These are phyloP conservation scores for Stictonetta naevosa DNA, from an alignment of 2,113 vertebrate genomes.

Conservation along the genomic window DNA sequence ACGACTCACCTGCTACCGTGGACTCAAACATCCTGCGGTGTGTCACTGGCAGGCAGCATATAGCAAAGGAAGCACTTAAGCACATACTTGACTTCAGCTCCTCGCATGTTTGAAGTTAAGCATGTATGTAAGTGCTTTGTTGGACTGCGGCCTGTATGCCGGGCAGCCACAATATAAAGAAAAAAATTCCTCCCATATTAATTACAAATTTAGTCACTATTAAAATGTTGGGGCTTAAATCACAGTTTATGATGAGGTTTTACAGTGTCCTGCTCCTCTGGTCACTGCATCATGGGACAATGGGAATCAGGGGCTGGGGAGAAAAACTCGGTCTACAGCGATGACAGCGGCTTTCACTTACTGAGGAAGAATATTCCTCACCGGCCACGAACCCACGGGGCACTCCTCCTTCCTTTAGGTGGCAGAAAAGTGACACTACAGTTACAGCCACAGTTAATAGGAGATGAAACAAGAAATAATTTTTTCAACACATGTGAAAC, in stretches of 20 bases:
- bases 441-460: neutral
- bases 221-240: neutral
- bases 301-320: rapidly evolving
- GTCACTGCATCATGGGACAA: neutral
- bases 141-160: constrained; percentile 34
- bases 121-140: constrained; percentile 44
- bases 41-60: neutral
- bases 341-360: neutral
- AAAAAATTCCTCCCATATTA: neutral
- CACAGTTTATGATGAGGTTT: neutral
- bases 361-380: neutral
- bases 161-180: neutral
- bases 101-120: constrained; percentile 31
- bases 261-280: neutral
- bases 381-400: neutral
- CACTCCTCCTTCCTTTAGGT: constrained; percentile 32
- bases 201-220: neutral
- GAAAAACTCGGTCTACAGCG: neutral
- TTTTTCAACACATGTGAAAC: neutral
- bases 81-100: constrained; percentile 51
- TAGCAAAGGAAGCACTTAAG: constrained; percentile 36
- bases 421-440: constrained; percentile 37
- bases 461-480: neutral
- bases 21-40: neutral
- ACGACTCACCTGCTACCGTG: constrained; percentile 34